phyloP scores from a whole-genome alignment of 2,888 invertebrate genomes.

The Limenitis arthemis region DNA sequence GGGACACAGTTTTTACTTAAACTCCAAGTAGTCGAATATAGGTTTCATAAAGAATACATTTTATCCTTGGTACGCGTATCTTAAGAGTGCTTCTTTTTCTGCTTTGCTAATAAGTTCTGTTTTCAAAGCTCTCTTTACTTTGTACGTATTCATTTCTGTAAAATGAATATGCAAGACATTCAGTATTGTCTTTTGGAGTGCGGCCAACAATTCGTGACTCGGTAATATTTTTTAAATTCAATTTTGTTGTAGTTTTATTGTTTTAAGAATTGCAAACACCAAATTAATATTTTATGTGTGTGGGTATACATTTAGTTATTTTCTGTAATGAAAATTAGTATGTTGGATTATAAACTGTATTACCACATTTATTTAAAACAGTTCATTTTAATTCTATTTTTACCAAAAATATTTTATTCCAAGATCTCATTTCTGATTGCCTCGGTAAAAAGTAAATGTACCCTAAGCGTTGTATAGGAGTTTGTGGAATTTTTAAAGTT shows the following conservation, averaged over 20 bases:
- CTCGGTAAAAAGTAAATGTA: too few species aligned
- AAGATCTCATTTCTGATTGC: too few species aligned
- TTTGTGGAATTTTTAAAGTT: too few species aligned
- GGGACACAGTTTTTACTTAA: neutral
- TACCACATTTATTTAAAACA: too few species aligned
- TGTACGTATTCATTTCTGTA: conserved; percentile 54
- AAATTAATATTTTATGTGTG: too few species aligned
- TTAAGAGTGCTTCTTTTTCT: conserved; percentile 18
- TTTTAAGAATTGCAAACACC: too few species aligned
- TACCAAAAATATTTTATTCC: too few species aligned
- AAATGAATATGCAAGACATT: conserved; percentile 62
- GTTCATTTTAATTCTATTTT: too few species aligned
- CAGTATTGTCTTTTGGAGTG: conserved; percentile 63
- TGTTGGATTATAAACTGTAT: too few species aligned
- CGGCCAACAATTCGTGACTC: conserved; percentile 61
- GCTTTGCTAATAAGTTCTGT: conserved; percentile 40
- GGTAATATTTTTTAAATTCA: conserved; percentile 72
- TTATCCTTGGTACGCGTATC: conserved; percentile 11
- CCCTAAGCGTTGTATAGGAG: too few species aligned
- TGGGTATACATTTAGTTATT: too few species aligned
- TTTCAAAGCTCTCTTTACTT: conserved; percentile 33
- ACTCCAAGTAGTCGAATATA: neutral
- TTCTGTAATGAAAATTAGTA: too few species aligned
- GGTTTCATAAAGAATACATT: conserved; percentile 8
- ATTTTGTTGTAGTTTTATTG: conserved; percentile 68